A percentile compares a stretch with the other conserved stretches of the same genome.
phyloP scores from a whole-genome alignment of 2,888 invertebrate genomes.

The Subacronicta megacephala region DNA sequence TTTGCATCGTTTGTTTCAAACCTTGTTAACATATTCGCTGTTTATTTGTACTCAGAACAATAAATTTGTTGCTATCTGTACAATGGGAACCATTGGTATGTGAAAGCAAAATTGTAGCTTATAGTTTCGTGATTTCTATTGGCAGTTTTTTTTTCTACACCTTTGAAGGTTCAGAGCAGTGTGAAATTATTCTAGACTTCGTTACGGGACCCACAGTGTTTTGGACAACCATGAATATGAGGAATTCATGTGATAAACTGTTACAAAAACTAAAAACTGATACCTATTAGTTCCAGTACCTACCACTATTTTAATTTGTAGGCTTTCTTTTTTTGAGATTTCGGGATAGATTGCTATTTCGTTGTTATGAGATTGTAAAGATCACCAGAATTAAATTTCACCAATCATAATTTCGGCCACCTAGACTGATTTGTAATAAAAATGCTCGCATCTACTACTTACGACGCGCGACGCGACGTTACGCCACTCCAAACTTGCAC shows the following conservation, averaged over 20 bases:
- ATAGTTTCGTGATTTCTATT: conserved; percentile 25
- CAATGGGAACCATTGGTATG: conserved; percentile 44
- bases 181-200: conserved; percentile 1
- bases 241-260: no score
- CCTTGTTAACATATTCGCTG: conserved; percentile 70
- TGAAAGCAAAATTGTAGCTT: conserved; percentile 28
- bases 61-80: conserved; percentile 58
- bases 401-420: no score
- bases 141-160: conserved; percentile 7
- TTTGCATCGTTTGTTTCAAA: conserved; percentile 60
- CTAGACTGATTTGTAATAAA: conserved; percentile 7
- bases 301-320: no score
- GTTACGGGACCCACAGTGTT: no score
- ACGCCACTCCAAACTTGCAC: conserved; percentile 36
- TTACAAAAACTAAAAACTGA: no score
- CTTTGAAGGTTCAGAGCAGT: conserved; percentile 7
- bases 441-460: conserved; percentile 4
- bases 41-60: conserved; percentile 61
- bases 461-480: conserved; percentile 1
- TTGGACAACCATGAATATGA: no score
- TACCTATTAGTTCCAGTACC: no score
- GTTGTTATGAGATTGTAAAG: no score
- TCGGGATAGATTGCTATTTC: no score
- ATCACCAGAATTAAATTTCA: no score
- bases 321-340: no score